phyloP scores from a whole-genome alignment of 2,797 vertebrate species.

The Columba guinea region DNA sequence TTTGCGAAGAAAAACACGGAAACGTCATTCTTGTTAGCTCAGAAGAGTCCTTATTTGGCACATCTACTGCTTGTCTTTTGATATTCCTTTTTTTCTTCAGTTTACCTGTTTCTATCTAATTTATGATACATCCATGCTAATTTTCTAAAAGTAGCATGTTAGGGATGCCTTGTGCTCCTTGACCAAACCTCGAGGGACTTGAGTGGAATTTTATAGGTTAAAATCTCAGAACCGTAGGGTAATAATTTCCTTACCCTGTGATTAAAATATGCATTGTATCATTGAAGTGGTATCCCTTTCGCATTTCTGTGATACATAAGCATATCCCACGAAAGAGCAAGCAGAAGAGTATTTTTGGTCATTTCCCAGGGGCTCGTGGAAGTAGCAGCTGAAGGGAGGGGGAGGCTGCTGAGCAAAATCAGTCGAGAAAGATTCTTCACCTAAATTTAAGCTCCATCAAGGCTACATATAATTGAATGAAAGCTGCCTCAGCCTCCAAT shows the following conservation, averaged over 20 bases:
- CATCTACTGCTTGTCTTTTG: background rate
- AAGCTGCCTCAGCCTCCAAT: background rate
- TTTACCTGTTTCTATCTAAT: background rate
- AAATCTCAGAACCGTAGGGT: background rate
- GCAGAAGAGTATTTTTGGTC: slow-evolving; percentile 7
- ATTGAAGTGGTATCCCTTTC: background rate
- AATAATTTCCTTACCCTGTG: background rate
- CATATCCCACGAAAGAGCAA: background rate
- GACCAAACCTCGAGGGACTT: background rate
- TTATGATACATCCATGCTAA: background rate
- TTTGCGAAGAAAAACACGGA: slow-evolving; percentile 28
- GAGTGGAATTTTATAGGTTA: background rate
- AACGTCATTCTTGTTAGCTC: slow-evolving; percentile 15
- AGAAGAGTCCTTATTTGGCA: background rate
- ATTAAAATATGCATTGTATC: slow-evolving; percentile 16
- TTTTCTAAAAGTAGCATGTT: background rate
- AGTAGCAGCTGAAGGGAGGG: background rate
- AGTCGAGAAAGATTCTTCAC: background rate
- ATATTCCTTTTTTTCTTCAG: background rate
- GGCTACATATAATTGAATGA: background rate
- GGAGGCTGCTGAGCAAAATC: background rate
- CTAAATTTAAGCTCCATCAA: slow-evolving; percentile 1
- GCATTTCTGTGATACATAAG: background rate
- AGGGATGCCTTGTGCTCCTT: background rate
- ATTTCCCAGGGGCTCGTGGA: background rate